phyloP scores from a whole-genome alignment of 2,888 invertebrate species.

The Phaonia tiefii region DNA sequence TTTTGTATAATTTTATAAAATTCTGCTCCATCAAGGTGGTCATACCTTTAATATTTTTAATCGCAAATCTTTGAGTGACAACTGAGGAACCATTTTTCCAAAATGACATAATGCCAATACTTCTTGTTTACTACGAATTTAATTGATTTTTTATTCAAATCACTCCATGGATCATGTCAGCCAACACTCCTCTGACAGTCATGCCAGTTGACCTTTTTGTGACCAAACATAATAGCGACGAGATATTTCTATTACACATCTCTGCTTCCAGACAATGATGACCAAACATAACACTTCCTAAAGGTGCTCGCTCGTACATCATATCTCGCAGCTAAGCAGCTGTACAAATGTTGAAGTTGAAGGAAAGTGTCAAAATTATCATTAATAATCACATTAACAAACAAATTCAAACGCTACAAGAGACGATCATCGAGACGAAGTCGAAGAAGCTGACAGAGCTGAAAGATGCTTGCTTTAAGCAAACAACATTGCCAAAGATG shows the following conservation, averaged over 20 bases:
- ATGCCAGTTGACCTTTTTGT: slow-evolving; percentile 62
- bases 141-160: slow-evolving; percentile 66
- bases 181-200: slow-evolving; percentile 48
- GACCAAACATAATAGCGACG: slow-evolving; percentile 52
- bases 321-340: slow-evolving; percentile 70
- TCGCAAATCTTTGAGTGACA: background rate
- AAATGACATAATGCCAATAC: slow-evolving; percentile 57
- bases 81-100: slow-evolving; percentile 48
- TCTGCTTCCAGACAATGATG: slow-evolving; percentile 9
- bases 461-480: slow-evolving; percentile 19
- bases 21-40: too few relatives aligned
- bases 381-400: slow-evolving; percentile 77
- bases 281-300: slow-evolving; percentile 57
- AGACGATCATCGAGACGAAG: slow-evolving; percentile 23
- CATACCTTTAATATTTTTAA: too few relatives aligned
- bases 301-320: background rate
- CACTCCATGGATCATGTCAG: background rate
- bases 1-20: too few relatives aligned
- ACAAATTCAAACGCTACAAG: slow-evolving; percentile 56
- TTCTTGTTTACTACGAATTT: slow-evolving; percentile 43
- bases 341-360: slow-evolving; percentile 75
- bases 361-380: slow-evolving; percentile 79
- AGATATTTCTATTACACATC: slow-evolving; percentile 50
- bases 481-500: slow-evolving; percentile 68
- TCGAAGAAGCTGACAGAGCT: slow-evolving; percentile 47